A percentile compares a stretch with the other conserved stretches of the same genome.
Evolutionary conservation across 1,140 invertebrate species (phyloP).

Genomic region (Cardiocondyla obscurior): DNA sequence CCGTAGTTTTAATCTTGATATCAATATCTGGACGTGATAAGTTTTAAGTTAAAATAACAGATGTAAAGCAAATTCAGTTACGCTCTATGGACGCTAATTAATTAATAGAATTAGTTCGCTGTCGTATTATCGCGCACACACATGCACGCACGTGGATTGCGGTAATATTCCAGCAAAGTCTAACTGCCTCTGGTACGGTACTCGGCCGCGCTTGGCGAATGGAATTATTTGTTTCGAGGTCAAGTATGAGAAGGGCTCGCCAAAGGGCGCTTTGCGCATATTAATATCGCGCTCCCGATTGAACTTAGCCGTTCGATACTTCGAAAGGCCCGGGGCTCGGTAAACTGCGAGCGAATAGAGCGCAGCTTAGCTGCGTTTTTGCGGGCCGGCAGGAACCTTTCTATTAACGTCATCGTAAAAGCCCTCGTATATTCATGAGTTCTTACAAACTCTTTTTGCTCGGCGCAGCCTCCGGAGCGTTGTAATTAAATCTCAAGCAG

Average conservation of each 20-base stretch:
- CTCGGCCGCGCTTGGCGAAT: slow-evolving; percentile 12
- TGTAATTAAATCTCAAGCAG: slow-evolving; percentile 70
- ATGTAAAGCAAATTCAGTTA: slow-evolving; percentile 24
- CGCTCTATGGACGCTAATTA: slow-evolving; percentile 18
- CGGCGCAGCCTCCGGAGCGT: slow-evolving; percentile 51
- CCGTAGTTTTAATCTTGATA: not conserved
- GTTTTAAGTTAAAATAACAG: slow-evolving; percentile 30
- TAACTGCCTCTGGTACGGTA: slow-evolving; percentile 29
- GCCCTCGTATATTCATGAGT: slow-evolving; percentile 65
- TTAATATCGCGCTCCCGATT: slow-evolving; percentile 54
- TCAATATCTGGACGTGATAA: not conserved
- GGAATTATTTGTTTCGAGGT: slow-evolving; percentile 54
- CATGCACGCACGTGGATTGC: not conserved
- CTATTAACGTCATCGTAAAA: slow-evolving; percentile 61
- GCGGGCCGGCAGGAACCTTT: slow-evolving; percentile 14
- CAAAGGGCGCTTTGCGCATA: slow-evolving; percentile 56
- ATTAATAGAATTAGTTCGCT: slow-evolving; percentile 48
- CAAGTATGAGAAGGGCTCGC: slow-evolving; percentile 52
- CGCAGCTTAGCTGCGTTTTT: slow-evolving; percentile 49
- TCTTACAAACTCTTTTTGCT: slow-evolving; percentile 63
- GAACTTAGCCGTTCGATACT: slow-evolving; percentile 54
- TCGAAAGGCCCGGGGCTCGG: slow-evolving; percentile 36
- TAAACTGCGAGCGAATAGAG: slow-evolving; percentile 44
- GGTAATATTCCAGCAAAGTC: slow-evolving; percentile 41
- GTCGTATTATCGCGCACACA: slow-evolving; percentile 4